These are phyloP conservation scores for Cremastobaeus sp. DNA, from an alignment of 2,888 invertebrate species.

Conservation along the genomic window DNA sequence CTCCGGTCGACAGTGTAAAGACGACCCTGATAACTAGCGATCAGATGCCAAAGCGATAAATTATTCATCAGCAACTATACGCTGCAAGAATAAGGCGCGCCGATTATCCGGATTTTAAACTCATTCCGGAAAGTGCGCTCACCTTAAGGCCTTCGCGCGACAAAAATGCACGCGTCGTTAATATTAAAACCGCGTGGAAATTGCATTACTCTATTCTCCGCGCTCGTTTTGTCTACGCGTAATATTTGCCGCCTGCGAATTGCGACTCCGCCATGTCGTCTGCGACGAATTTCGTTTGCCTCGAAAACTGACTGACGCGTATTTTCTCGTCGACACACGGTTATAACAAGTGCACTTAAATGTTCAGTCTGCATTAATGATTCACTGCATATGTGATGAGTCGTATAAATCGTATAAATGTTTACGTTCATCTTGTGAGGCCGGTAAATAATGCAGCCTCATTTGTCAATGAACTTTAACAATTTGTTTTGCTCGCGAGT, in stretches of 20 bases:
- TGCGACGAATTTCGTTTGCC: no score
- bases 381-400: conserved; percentile 33
- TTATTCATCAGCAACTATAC: conserved; percentile 39
- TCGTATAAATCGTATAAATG: conserved; percentile 41
- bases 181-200: no score
- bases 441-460: conserved; percentile 27
- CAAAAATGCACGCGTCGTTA: conserved; percentile 1
- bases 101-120: conserved; percentile 32
- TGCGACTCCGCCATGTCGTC: no score
- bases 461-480: conserved; percentile 45
- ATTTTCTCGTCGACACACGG: no score
- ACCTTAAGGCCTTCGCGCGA: conserved; percentile 14
- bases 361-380: conserved; percentile 32
- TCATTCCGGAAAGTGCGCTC: conserved; percentile 32
- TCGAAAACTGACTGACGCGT: no score
- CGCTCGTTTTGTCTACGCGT: no score
- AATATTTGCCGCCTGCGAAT: no score
- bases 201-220: no score
- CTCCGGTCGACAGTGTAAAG: conserved; percentile 36
- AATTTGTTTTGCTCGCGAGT: conserved; percentile 8
- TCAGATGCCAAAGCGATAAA: conserved; percentile 32
- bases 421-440: conserved; percentile 34
- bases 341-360: conserved; percentile 12
- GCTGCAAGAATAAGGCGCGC: conserved; percentile 15
- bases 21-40: conserved; percentile 39